Evolutionary conservation across 53 echinoderm and acorn worm genomes (phyloP), one percentile per base, ranked within the genome.

Genomic region (Patiria pectinifera): DNA sequence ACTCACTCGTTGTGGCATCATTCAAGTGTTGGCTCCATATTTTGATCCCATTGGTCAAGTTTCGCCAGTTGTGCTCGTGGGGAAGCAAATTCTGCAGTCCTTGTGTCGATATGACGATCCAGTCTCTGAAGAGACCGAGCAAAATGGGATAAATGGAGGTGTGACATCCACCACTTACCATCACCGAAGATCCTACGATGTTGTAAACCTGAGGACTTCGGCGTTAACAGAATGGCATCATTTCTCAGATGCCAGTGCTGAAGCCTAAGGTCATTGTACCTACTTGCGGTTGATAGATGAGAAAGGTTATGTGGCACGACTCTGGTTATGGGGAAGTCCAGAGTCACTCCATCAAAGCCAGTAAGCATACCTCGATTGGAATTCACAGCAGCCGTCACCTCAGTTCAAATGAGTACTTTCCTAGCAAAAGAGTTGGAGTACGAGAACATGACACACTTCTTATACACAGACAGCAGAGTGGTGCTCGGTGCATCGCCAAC

Each of bases 41-140:
- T 96, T 93, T 87, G 94, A 96, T 45, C 96, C 96, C n/a, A 48
- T 95, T 43, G 96, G 93, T 53, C 81, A 95, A 48, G 11, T 95
- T 23, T 94, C 93, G 0, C 97, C 95, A 23, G 74, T 97, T 16
- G 62, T 95, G 47, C 71, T 97, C 69, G 83, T 83, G 15, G 95
- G 94, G 45, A 94, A 95, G 79, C 82, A 86, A 18, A 92, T 97
- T 75, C 85, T 97, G 48, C 95, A 97, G 84, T 62, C 91, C 35
- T 26, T 94, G 59, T 97, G 97, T 69, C 80, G 61, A 8, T 70
- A 93, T 22, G 97, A 97, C 82, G 93, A 93, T 25, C 94, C 95
- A 4, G 76, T 97, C 23, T 62, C 93, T 63, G 94, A 94, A 46
- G 44, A 85, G 45, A 62, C 93, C 10, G 77, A 48, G 70, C 45